phyloP scores from a whole-genome alignment of 2,797 vertebrate genomes.

The Telmatherina bonti region DNA sequence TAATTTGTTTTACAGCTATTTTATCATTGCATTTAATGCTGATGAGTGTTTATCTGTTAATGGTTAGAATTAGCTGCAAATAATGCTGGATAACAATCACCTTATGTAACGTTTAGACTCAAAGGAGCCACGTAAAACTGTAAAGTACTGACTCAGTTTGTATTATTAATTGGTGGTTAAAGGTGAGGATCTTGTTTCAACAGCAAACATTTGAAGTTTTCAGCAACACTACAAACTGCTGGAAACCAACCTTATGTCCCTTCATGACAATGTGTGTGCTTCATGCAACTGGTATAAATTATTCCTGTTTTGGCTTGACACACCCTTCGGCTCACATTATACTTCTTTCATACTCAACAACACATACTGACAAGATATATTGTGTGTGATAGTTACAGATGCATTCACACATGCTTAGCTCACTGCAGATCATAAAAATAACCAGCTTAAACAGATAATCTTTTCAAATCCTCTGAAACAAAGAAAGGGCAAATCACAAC shows the following conservation, averaged over 20 bases:
- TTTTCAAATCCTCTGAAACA: conserved; percentile 22
- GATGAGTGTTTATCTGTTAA: conserved; percentile 9
- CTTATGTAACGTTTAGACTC: conserved; percentile 39
- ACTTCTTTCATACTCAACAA: conserved; percentile 6
- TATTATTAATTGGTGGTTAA: conserved; percentile 61
- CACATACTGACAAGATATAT: background rate
- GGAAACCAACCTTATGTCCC: conserved; percentile 1
- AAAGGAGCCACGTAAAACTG: conserved; percentile 27
- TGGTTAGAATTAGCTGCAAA: conserved; percentile 8
- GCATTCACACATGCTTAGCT: conserved; percentile 34
- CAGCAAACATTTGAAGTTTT: conserved; percentile 26
- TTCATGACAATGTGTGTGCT: background rate
- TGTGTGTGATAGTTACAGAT: conserved; percentile 5
- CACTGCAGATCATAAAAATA: conserved; percentile 31
- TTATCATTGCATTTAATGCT: conserved; percentile 2
- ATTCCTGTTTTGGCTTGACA: background rate
- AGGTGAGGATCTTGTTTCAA: conserved; percentile 40
- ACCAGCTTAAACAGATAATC: conserved; percentile 39
- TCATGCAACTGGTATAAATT: background rate
- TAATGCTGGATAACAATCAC: conserved; percentile 23
- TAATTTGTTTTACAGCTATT: conserved; percentile 6
- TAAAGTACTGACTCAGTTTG: conserved; percentile 34
- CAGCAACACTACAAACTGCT: conserved; percentile 4
- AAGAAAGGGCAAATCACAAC: conserved; percentile 20
- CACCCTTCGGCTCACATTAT: background rate